These are phyloP conservation scores for Lepidostoma basale DNA, from an alignment of 1,140 invertebrate genomes.

Conservation along the genomic window DNA sequence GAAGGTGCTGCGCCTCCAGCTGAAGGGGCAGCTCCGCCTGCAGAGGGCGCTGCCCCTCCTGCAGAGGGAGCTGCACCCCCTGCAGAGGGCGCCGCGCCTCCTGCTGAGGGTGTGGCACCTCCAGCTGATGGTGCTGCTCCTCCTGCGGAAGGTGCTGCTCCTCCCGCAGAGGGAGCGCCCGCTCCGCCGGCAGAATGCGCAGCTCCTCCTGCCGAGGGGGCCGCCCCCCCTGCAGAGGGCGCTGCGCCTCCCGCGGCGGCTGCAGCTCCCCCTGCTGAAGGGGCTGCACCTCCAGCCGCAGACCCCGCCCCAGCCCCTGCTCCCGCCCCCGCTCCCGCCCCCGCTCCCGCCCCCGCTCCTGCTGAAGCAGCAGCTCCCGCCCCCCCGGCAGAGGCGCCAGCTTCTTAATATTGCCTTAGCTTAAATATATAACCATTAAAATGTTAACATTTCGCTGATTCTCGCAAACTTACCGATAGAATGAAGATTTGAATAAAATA, in stretches of 20 bases:
- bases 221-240: constrained; percentile 52
- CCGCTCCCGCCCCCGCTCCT: constrained; percentile 44
- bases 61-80: constrained; percentile 48
- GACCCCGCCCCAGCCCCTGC: constrained; percentile 49
- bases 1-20: constrained; percentile 49
- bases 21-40: too few species aligned
- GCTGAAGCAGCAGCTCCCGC: constrained; percentile 46
- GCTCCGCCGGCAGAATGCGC: constrained; percentile 49
- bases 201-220: constrained; percentile 49
- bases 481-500: too few species aligned
- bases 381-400: constrained; percentile 46
- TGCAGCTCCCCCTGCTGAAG: constrained; percentile 48
- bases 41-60: constrained; percentile 48
- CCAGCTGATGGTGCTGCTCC: constrained; percentile 44
- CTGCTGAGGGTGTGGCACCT: constrained; percentile 55
- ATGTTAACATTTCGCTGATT: too few species aligned
- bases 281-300: constrained; percentile 52
- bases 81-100: constrained; percentile 46
- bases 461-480: too few species aligned
- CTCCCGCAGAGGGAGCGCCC: constrained; percentile 49
- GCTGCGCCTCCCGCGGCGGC: constrained; percentile 49
- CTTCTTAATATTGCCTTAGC: constrained; percentile 38
- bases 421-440: too few species aligned
- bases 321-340: constrained; percentile 44
- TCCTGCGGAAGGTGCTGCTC: constrained; percentile 49